These are phyloP conservation scores for Amazona vittata DNA, from an alignment of 2,113 vertebrate species.

Conservation along the genomic window DNA sequence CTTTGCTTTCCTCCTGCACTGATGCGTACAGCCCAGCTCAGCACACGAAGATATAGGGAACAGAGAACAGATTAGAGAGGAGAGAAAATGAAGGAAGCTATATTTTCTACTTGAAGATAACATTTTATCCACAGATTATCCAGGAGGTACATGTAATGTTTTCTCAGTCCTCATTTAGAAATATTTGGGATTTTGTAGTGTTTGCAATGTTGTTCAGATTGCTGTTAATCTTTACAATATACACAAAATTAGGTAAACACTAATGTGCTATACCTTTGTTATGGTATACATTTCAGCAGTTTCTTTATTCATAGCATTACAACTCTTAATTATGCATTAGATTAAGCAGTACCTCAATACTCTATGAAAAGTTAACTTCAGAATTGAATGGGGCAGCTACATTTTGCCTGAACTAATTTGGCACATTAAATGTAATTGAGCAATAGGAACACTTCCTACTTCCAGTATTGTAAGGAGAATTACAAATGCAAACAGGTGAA, in stretches of 20 bases:
- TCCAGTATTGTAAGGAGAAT: constrained; percentile 31
- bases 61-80: neutral
- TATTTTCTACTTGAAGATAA: neutral
- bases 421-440: constrained; percentile 9
- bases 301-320: neutral
- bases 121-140: neutral
- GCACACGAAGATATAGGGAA: accelerated
- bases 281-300: neutral
- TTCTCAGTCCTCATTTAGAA: neutral
- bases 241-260: neutral
- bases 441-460: constrained; percentile 2
- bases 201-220: neutral
- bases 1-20: neutral
- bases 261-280: neutral
- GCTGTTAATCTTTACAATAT: neutral
- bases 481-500: neutral
- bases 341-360: neutral
- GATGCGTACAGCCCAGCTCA: neutral
- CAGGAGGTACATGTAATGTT: neutral
- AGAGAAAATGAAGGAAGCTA: neutral
- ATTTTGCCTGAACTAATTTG: constrained; percentile 14
- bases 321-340: neutral
- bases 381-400: neutral
- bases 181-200: neutral
- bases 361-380: constrained; percentile 13